These are phyloP conservation scores for Leptobrachium ailaonicum DNA, from an alignment of 2,113 vertebrate genomes.

Conservation along the genomic window DNA sequence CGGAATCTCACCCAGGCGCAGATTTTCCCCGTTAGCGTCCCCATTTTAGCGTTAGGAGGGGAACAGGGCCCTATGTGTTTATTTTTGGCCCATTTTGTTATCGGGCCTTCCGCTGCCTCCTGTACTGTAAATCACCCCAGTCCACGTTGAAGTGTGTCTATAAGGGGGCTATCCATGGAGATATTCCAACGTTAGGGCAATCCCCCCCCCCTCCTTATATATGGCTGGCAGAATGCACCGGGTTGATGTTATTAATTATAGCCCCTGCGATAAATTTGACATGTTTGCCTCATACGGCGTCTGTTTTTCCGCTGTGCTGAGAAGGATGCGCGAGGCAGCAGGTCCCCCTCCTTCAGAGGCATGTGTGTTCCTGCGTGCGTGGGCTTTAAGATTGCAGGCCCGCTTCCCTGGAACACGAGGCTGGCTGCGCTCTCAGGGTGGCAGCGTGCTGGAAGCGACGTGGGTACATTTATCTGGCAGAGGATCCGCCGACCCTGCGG, in stretches of 20 bases:
- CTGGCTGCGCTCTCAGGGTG: background rate
- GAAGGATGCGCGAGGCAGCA: background rate
- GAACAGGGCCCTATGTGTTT: too few species aligned
- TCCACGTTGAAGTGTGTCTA: too few species aligned
- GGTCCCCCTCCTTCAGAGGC: slow-evolving; percentile 20
- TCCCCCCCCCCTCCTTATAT: background rate
- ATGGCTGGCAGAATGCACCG: background rate
- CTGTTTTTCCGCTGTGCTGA: slow-evolving; percentile 4
- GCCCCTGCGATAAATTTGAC: background rate
- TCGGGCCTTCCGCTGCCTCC: too few species aligned
- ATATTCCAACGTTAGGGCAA: too few species aligned
- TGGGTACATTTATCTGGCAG: background rate
- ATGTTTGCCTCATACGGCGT: background rate
- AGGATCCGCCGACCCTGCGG: background rate
- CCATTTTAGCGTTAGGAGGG: too few species aligned
- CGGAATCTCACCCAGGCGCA: too few species aligned
- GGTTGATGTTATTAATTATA: slow-evolving; percentile 7
- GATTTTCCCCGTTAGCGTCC: too few species aligned
- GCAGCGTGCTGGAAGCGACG: background rate
- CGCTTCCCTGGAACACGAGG: background rate
- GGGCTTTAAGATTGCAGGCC: background rate
- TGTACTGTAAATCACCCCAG: too few species aligned
- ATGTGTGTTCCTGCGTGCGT: slow-evolving; percentile 24
- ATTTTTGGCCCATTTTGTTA: too few species aligned
- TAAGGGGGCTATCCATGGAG: too few species aligned